phyloP scores from a whole-genome alignment of 1,140 invertebrate species.

The Thrips palmi region DNA sequence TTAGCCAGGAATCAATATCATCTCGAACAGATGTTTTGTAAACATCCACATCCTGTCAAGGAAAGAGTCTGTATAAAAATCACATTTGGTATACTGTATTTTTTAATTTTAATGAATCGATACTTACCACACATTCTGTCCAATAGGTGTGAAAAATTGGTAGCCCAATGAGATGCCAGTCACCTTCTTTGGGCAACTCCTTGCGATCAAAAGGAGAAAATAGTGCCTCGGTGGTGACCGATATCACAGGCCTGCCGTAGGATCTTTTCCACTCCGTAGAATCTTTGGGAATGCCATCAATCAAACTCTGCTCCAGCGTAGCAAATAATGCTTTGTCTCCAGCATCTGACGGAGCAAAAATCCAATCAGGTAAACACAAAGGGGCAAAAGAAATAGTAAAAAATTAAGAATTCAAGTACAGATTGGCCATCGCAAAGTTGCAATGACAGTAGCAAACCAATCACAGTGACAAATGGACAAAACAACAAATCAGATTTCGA shows the following conservation, averaged over 20 bases:
- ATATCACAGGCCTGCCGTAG: slow-evolving; percentile 56
- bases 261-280: slow-evolving; percentile 78
- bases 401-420: slow-evolving; percentile 9
- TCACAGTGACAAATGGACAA: slow-evolving; percentile 1
- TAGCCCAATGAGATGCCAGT: slow-evolving; percentile 59
- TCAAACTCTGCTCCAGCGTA: slow-evolving; percentile 52
- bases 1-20: slow-evolving; percentile 75
- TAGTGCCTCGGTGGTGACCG: slow-evolving; percentile 65
- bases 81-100: not conserved
- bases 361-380: slow-evolving; percentile 6
- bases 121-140: slow-evolving; percentile 75
- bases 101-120: not conserved
- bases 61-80: not conserved
- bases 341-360: slow-evolving; percentile 43
- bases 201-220: slow-evolving; percentile 65
- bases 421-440: slow-evolving; percentile 17
- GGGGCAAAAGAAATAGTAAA: slow-evolving; percentile 6
- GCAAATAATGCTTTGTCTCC: slow-evolving; percentile 76
- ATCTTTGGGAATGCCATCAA: slow-evolving; percentile 65
- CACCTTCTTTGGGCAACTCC: slow-evolving; percentile 45
- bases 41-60: slow-evolving; percentile 63
- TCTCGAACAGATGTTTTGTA: slow-evolving; percentile 75
- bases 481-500: slow-evolving; percentile 16
- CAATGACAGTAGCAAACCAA: no score
- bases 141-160: slow-evolving; percentile 90